Evolutionary conservation across 2,797 vertebrate genomes (phyloP).

Genomic region (Anabas testudineus): DNA sequence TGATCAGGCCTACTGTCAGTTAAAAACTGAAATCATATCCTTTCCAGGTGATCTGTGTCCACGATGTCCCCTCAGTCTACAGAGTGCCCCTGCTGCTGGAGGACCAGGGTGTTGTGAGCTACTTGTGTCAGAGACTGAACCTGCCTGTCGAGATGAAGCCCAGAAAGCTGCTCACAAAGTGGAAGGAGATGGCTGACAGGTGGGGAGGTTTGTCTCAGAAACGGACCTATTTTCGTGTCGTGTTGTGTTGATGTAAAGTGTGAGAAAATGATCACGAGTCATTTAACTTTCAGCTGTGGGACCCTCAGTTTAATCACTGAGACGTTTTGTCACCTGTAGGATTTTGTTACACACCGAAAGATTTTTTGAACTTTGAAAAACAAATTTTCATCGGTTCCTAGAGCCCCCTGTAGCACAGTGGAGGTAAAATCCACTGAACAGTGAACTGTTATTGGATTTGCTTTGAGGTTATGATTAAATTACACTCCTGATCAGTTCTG

Average conservation of each 20-base stretch:
- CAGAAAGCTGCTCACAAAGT: slow-evolving; percentile 93
- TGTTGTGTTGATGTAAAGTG: not conserved
- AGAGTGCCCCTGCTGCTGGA: slow-evolving; percentile 93
- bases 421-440: not conserved
- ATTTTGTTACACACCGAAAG: not conserved
- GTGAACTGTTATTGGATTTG: not conserved
- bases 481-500: not conserved
- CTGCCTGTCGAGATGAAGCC: slow-evolving; percentile 89
- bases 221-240: not conserved
- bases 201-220: slow-evolving; percentile 52
- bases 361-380: slow-evolving; percentile 1
- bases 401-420: no score
- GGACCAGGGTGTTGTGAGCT: slow-evolving; percentile 93
- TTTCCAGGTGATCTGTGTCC: slow-evolving; percentile 94
- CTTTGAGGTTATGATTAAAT: slow-evolving; percentile 5
- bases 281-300: not conserved
- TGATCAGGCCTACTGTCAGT: not conserved
- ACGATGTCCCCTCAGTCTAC: slow-evolving; percentile 94
- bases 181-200: slow-evolving; percentile 98
- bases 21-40: not conserved
- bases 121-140: slow-evolving; percentile 90
- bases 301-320: not conserved
- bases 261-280: not conserved
- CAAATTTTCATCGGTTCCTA: not conserved
- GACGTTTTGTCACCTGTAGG: not conserved